Percentiles rank a stretch among this genome's conserved stretches.
These are phyloP conservation scores for Drosophila lacicola DNA, from an alignment of 2,888 invertebrate species.

Conservation along the genomic window DNA sequence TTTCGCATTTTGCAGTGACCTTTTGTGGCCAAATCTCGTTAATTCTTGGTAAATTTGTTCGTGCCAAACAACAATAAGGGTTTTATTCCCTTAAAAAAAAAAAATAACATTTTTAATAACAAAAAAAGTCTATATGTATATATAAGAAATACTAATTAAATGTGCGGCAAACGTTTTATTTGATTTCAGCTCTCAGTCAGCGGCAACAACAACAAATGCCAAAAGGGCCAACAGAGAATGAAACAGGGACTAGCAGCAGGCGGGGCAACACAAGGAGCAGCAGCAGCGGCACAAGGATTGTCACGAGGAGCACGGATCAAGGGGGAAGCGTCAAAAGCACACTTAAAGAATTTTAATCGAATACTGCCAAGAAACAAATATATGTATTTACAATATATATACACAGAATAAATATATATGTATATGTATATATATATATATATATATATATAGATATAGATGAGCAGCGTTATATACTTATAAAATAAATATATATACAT, in stretches of 20 bases:
- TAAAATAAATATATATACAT: conserved; percentile 19
- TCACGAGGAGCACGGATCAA: conserved; percentile 28
- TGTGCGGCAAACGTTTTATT: conserved; percentile 31
- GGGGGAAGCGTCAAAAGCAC: conserved; percentile 26
- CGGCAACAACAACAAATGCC: conserved; percentile 6
- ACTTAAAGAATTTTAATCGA: conserved; percentile 77
- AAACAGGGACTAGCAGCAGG: conserved; percentile 17
- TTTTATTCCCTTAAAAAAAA: background rate
- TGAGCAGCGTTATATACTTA: conserved; percentile 4
- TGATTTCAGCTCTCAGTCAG: conserved; percentile 28
- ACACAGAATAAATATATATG: conserved; percentile 35
- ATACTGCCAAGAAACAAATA: conserved; percentile 77
- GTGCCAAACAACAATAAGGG: conserved; percentile 17
- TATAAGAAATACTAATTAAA: conserved; percentile 36
- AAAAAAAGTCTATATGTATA: background rate
- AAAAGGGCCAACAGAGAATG: conserved; percentile 24
- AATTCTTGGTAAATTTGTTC: conserved; percentile 31
- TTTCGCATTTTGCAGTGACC: conserved; percentile 14
- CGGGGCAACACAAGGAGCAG: conserved; percentile 2
- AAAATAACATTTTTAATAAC: conserved; percentile 28
- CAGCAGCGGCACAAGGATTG: conserved; percentile 14
- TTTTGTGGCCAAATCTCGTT: conserved; percentile 48
- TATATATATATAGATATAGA: conserved; percentile 13
- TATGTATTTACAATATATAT: conserved; percentile 49
- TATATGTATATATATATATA: conserved; percentile 29